Conservation (phyloP, 2,113 vertebrate species). For the Pao palembangensis region DNA sequence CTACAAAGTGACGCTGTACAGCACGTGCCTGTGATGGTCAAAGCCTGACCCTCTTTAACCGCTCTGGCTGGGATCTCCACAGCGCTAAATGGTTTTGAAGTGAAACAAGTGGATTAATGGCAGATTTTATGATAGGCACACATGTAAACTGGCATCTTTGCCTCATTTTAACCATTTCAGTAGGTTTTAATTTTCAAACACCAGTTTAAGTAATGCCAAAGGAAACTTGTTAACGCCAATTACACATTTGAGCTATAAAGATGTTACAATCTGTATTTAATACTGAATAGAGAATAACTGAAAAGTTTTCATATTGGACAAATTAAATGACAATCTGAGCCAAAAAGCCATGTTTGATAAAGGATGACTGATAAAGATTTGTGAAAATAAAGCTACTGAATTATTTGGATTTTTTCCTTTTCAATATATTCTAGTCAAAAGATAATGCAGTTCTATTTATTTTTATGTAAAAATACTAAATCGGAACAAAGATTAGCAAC, state of each 20-base stretch:
- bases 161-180: not conserved
- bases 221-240: conserved; percentile 37
- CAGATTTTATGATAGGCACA: too few relatives aligned
- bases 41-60: not conserved
- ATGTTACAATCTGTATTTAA: conserved; percentile 9
- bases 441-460: not conserved
- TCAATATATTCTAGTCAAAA: too few relatives aligned
- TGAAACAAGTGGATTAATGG: too few relatives aligned
- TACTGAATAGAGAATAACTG: conserved; percentile 5
- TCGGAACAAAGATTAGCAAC: not conserved
- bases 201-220: conserved; percentile 13
- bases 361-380: conserved; percentile 17
- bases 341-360: conserved; percentile 3
- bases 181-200: conserved; percentile 26
- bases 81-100: not conserved
- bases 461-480: not conserved
- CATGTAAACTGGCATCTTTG: too few relatives aligned
- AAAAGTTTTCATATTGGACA: conserved; percentile 17
- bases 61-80: conserved; percentile 2
- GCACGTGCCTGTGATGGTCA: conserved; percentile 78
- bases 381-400: not conserved
- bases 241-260: conserved; percentile 23
- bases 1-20: conserved; percentile 86
- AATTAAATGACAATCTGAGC: conserved; percentile 15
- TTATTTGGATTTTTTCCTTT: not conserved